Conservation (phyloP, 2,797 vertebrate species). For the Ctenopoma kingsleyae region DNA sequence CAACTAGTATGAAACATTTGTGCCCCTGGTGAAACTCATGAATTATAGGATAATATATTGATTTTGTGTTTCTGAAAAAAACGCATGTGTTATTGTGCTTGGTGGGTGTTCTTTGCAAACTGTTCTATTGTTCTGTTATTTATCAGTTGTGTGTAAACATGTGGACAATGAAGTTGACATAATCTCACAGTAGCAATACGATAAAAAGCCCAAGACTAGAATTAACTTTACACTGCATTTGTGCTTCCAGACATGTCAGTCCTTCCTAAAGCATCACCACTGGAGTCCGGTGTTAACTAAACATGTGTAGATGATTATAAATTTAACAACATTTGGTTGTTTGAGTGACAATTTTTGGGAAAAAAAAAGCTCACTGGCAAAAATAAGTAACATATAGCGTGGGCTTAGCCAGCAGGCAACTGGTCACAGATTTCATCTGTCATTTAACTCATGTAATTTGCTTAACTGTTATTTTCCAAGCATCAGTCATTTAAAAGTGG, state of each 20-base stretch:
- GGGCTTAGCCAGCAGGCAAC: conserved; percentile 5
- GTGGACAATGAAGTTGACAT: conserved; percentile 2
- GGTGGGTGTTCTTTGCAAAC: conserved; percentile 9
- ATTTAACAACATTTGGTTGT: conserved; percentile 4
- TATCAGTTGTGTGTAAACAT: background rate
- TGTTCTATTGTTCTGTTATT: background rate
- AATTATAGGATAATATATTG: background rate
- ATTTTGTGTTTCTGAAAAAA: conserved; percentile 2
- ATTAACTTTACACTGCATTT: conserved; percentile 27
- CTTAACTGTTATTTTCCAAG: conserved; percentile 18
- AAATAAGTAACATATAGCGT: background rate
- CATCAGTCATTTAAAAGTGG: conserved; percentile 22
- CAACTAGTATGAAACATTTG: conserved; percentile 10
- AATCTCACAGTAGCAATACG: conserved; percentile 11
- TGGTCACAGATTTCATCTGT: conserved; percentile 4
- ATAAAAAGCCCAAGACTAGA: conserved; percentile 11
- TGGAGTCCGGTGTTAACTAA: conserved; percentile 6
- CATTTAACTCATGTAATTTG: conserved; percentile 12
- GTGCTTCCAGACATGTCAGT: conserved; percentile 12
- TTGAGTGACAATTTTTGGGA: conserved; percentile 8
- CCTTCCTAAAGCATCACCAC: background rate
- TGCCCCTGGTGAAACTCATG: background rate
- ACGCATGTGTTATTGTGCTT: background rate
- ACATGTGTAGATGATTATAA: conserved; percentile 9
- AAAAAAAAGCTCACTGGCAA: background rate